Conservation (phyloP, 2,113 vertebrate species). For the Cathartes aura region DNA sequence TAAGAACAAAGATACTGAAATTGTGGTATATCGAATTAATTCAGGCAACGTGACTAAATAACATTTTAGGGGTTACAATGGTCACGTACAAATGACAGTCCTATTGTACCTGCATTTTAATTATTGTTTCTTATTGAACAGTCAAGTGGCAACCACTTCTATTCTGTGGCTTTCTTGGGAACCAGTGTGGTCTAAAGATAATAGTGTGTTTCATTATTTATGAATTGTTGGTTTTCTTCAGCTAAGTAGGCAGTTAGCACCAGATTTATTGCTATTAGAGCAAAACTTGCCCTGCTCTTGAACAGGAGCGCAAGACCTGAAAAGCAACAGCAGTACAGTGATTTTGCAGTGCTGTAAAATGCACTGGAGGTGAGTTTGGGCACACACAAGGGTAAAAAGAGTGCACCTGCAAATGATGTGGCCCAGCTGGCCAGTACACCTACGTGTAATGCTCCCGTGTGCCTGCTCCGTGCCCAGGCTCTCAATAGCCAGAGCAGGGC, state of each 20-base stretch:
- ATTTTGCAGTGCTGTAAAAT: background rate
- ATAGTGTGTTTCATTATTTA: background rate
- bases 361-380: background rate
- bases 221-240: background rate
- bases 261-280: background rate
- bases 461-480: rapidly evolving
- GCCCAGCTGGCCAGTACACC: background rate
- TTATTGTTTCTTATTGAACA: background rate
- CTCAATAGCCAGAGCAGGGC: background rate
- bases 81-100: background rate
- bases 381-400: background rate
- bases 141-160: background rate
- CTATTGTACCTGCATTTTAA: background rate
- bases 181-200: background rate
- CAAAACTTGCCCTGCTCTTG: background rate
- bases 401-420: background rate
- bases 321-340: background rate
- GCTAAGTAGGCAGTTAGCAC: background rate
- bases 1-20: background rate
- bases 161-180: background rate
- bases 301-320: background rate
- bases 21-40: background rate
- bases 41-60: background rate
- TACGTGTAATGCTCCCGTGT: rapidly evolving
- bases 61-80: background rate